phyloP scores from a whole-genome alignment of 2,797 vertebrate species.

The Etheostoma nigrum region DNA sequence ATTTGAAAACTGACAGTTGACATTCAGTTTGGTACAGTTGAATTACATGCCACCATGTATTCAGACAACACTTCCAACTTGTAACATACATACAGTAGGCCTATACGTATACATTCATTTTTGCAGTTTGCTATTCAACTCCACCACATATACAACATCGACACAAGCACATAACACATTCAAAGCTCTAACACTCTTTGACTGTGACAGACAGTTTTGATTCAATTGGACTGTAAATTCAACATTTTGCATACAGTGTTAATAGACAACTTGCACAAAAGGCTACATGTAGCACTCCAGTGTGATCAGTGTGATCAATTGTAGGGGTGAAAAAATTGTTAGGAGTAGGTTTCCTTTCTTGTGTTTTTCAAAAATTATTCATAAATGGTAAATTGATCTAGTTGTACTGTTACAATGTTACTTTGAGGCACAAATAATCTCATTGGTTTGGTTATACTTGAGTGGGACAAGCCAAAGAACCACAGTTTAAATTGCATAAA shows the following conservation, averaged over 20 bases:
- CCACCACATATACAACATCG: constrained; percentile 67
- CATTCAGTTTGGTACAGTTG: constrained; percentile 47
- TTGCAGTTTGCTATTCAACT: constrained; percentile 67
- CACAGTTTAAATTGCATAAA: not conserved
- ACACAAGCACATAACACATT: constrained; percentile 66
- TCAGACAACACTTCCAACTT: constrained; percentile 56
- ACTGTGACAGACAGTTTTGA: constrained; percentile 38
- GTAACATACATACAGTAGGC: constrained; percentile 55
- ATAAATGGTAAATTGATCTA: not conserved
- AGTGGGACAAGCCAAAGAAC: not conserved
- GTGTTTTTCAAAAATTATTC: not conserved
- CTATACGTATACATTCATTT: constrained; percentile 70
- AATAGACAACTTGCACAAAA: constrained; percentile 25
- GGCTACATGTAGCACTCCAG: constrained; percentile 50
- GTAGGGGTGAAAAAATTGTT: not conserved
- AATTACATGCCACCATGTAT: constrained; percentile 65
- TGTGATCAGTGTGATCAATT: constrained; percentile 12
- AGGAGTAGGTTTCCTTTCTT: not conserved
- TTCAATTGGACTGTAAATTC: constrained; percentile 34
- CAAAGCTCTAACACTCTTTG: constrained; percentile 41
- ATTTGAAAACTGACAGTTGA: constrained; percentile 30
- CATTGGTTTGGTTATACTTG: constrained; percentile 5
- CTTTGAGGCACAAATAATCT: constrained; percentile 15
- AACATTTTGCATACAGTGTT: constrained; percentile 48
- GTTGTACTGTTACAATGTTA: not conserved